Evolutionary conservation across 2,797 vertebrate species (phyloP).

Genomic region (Euphonia xanthogaster): DNA sequence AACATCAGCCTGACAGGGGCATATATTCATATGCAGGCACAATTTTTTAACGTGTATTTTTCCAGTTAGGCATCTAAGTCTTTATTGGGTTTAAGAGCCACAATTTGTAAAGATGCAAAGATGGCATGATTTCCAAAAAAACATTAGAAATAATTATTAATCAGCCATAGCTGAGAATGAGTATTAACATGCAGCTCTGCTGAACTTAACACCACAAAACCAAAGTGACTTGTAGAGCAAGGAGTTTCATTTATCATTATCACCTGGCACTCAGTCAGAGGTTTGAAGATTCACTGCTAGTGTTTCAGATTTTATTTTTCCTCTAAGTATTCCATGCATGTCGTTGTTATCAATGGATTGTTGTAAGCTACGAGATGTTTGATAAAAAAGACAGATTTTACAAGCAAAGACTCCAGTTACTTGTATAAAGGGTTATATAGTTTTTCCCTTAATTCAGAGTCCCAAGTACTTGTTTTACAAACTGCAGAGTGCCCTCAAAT

Average conservation of each 20-base stretch:
- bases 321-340: not conserved
- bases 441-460: not conserved
- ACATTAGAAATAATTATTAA: not conserved
- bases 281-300: not conserved
- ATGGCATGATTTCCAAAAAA: not conserved
- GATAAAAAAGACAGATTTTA: conserved; percentile 15
- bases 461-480: not conserved
- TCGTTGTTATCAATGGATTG: not conserved
- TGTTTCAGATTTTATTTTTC: not conserved
- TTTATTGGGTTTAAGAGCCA: not conserved
- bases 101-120: not conserved
- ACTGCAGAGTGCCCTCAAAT: conserved; percentile 11
- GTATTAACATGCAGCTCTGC: not conserved
- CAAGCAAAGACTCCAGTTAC: not conserved
- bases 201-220: not conserved
- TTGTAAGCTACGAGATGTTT: not conserved
- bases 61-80: not conserved
- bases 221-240: not conserved
- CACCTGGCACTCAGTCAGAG: not conserved
- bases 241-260: not conserved
- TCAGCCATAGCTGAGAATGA: not conserved
- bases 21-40: not conserved
- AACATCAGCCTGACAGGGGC: not conserved
- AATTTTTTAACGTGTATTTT: not conserved
- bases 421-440: not conserved